These are phyloP conservation scores for Gryllus bimaculatus DNA, from an alignment of 1,140 invertebrate species.

Conservation along the genomic window DNA sequence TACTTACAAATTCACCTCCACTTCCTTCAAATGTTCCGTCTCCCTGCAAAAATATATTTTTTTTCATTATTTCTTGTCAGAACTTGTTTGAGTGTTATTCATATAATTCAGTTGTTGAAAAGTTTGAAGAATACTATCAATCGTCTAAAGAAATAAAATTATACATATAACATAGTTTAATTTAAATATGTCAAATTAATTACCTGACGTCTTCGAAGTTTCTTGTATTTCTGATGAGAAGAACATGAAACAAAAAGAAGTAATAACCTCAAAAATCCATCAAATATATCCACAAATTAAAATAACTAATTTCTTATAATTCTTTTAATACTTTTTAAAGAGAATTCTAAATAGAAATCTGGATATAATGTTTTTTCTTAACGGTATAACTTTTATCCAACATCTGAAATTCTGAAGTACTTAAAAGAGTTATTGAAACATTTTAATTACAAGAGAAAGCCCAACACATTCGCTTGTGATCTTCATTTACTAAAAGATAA, in stretches of 20 bases:
- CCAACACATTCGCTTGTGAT: no score
- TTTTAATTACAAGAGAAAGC: no score
- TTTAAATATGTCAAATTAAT: constrained; percentile 25
- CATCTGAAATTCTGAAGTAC: no score
- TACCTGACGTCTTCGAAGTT: constrained; percentile 78
- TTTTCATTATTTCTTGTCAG: background rate
- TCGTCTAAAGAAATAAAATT: background rate
- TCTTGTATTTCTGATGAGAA: constrained; percentile 72
- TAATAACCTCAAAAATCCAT: constrained; percentile 12
- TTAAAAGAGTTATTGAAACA: no score
- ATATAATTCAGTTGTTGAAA: background rate
- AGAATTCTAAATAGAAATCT: no score
- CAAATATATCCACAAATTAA: no score
- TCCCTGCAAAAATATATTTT: constrained; percentile 44
- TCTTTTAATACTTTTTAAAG: no score
- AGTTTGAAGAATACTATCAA: constrained; percentile 16
- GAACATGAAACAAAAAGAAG: constrained; percentile 32
- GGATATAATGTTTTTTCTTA: no score
- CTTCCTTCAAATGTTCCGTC: constrained; percentile 64
- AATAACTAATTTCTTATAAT: no score
- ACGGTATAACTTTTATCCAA: no score
- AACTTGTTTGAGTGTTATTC: background rate
- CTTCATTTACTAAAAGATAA: no score
- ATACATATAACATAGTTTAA: background rate
- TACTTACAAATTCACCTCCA: constrained; percentile 58